Base-by-base conservation (phyloP, 2,888 invertebrate species). In the Anaspis maculata region DNA sequence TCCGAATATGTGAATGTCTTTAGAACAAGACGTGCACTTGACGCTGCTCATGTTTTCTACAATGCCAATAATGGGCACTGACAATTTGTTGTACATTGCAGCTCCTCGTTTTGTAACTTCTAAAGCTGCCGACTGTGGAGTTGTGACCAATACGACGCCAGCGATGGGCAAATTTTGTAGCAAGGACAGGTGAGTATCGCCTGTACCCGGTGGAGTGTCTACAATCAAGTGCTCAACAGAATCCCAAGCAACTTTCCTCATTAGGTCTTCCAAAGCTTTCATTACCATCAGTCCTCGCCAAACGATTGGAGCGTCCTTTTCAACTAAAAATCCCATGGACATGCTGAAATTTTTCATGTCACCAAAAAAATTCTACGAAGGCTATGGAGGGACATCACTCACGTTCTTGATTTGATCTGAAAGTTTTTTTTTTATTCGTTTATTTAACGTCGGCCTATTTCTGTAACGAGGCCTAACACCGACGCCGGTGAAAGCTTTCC, bases 251-350 rank as follows among this genome's bases (percentile, higher is more conserved):
- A 92, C 89, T 48, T 89, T 83, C 43, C 84, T 71, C 15, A 94
- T 71, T 14, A 96, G 67, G 47, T 84, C 79, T 48, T 94, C 84
- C 34, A 96, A 62, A 0, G 95, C 95, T 42, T 87, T 88, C 94
- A 95, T 96, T 30, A 96, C 94, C 82, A 96, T 87, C 12, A 94
- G 74, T 0, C 96, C 96, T 43, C 96, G 75, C 96, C 96, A 97
- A 15, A 96, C 83, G 6, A 94, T 79, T 0, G 96, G 85, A 5
- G 84, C 76, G 41, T 80, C 80, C 37, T 88, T 79, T n/a, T 81
- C 77, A 2, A 91, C 82, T 12, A 96, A 66, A 59, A 94, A 81
- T 2, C 94, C 95, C 87, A 96, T 94, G 2, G 95, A 96, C 82
- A 96, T 87, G 55, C 89, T 89, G n/a, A n/a, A n/a, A n/a, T n/a